Evolutionary conservation across 2,888 invertebrate genomes (phyloP), one percentile per base, ranked within the genome.

Genomic region (Argyresthia albistria): DNA sequence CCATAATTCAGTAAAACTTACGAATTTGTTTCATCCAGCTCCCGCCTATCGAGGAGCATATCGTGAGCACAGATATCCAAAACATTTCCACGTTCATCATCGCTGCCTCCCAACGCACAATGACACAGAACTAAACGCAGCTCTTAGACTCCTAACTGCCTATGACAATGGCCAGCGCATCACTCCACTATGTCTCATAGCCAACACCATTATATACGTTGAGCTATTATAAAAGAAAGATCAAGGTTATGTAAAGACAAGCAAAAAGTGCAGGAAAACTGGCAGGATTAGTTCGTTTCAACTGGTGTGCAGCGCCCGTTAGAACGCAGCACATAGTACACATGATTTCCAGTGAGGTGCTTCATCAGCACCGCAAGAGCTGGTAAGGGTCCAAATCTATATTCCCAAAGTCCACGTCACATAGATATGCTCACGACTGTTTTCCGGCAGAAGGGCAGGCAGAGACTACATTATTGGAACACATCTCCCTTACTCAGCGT

Each of bases 161-260:
- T 46, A 11, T 11, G 35, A 47, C 47, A 47, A 47, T 47, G 47
- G 47, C 12, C 12, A n/a, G 7, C n/a, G 12, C 47, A 35, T 47
- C 35, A 47, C 47, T 47, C 47, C 12, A 1, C 47, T 8, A 9
- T 12, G 47, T 11, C 35, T 12, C 47, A 45, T n/a, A 16, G 12
- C 8, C 47, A 8, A 35, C 35, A 35, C 35, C 35, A 8, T 47
- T 47, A 47, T 47, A 47, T 47, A 47, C 47, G 11, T 9, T 36
- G 12, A 35, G 25, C 25, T 39, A 46, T 51, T 55, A 54, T 50
- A 51, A 53, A 12, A 56, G 47, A 51, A 52, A 47, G 49, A 57
- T 55, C 57, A 55, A 57, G 57, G 54, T 50, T 16, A 56, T 55
- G 45, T 12, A 55, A 15, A 37, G 25, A 4, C 35, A 45, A 15